Base-by-base conservation (phyloP, 1,140 invertebrate species). In the Drosophila sp. region DNA sequence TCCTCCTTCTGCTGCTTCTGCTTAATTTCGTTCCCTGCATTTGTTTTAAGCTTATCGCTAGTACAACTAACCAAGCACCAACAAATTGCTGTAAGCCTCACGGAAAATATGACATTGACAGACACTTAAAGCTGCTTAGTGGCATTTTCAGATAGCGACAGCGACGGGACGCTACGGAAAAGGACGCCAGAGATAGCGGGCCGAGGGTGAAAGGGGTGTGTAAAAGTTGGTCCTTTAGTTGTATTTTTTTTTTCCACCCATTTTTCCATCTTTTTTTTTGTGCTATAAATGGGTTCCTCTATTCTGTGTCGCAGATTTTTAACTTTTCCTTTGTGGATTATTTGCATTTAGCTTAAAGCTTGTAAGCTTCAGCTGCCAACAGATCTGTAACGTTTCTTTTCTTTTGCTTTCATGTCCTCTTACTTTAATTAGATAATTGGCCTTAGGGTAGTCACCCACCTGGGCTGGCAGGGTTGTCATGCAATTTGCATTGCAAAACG, bases 71-170 rank as follows among this genome's bases (percentile, higher is more conserved):
- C 54, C 64, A 71, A 66, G 66, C 41, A 79, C 66, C 76, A 71
- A 77, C 79, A 87, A 79, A 79, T 66, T 87, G 84, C 60, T 89
- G 84, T 80, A 87, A 87, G 79, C 83, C 79, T 71, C 62, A 60
- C 66, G 76, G 83, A 78, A 85, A 87, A 87, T 83, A 74, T 87
- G 84, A 83, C 83, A 87, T 79, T 87, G 84, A 87, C 83, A 89
- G 83, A 89, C 84, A 87, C 72, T 89, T 87, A 87, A 87, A 87
- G 83, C 83, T 83, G 79, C 79, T 87, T 83, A 83, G 84, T 82
- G 79, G 76, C 65, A 50, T 76, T 76, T 76, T 58, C 60, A 41
- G 67, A 55, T 73, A 69, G 66, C 64, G 17, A 17, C 17, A 72
- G 60, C 57, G 35, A 38, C 10, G 35, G 10, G 35, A 38, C 35